Base-by-base conservation (phyloP, 2,113 vertebrate species). In the Phaetusa simplex region DNA sequence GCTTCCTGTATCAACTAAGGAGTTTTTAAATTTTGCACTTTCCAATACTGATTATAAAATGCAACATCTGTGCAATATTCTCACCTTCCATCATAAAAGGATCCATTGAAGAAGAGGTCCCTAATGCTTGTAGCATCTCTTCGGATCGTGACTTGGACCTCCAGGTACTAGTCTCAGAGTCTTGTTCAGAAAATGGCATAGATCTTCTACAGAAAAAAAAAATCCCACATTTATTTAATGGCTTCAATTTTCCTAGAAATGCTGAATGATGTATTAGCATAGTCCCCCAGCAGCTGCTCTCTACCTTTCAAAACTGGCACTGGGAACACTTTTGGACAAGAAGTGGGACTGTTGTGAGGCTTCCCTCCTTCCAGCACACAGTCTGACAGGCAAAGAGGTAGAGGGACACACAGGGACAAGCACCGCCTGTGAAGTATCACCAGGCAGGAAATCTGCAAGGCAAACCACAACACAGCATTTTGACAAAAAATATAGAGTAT, bases 41-140 rank as follows among this genome's bases (percentile, higher is more conserved):
- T 74, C 17, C 10, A 72, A 32, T 40, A 66, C 4, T 36, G 13
- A 19, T 65, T 76, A 22, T 26, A 65, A 90, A 47, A 71, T 30
- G 6, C 6, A 61, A 14, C 3, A 36, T 13, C 34, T 71, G 7
- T 40, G 32, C 61, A 91, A 69, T 45, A 56, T 92, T 76, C 96
- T 98, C 93, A 99, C 99, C 99, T 97, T 99, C 99, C 90, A 98
- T 96, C 21, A 98, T 66, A 62, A 98, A 99, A 8, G 98, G 97
- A 90, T 99, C 99, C 1, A 97, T 91, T 84, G 99, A 99, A 64
- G 99, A 97, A 90, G 98, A 98, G 12, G 98, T 98, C 43, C 98
- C 98, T 53, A 98, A 92, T 7, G 97, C 98, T 74, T 98, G 98
- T 38, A 98, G 93, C 67, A 98, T 94, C 58, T 99, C 99, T 53